Base-by-base conservation (phyloP, 2,888 invertebrate species). In the Drosophila falleni region DNA sequence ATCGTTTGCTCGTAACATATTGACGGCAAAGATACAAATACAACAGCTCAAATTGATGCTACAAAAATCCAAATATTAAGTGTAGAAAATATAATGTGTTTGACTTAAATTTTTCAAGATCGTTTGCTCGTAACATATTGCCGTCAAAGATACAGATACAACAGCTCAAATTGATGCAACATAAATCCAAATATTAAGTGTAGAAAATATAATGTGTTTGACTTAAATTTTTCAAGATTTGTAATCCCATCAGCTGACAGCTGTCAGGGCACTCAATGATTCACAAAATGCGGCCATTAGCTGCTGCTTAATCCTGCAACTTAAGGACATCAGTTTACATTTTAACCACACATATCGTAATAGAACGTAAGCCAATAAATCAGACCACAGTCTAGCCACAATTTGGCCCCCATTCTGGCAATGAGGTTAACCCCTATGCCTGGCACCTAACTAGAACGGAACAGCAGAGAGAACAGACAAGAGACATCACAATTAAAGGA, bases 401-500 rank as follows among this genome's bases (percentile, higher is more conserved):
- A 42, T 41, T 44, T 64, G 70, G 26, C 31, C 53, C 67, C 56
- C 58, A 35, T 37, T 50, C 37, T 50, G 68, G 37, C 51, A 69
- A 63, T 44, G 15, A 19, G 50, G 66, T 56, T 62, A 53, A 51
- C 16, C 75, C 23, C 47, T 19, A 29, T 16, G 41, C n/a, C 44
- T 26, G 55, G 35, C 50, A 50, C 46, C 41, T 6, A 53, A 23
- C 37, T 37, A 53, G 37, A 35, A 31, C 50, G 35, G 23, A 37
- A 42, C 15, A 42, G 51, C 53, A 44, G 37, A 33, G 15, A 41
- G 39, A 31, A 44, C 11, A 49, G 61, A 65, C 63, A 47, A 42
- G 49, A 29, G 58, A 78, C 68, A 74, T 65, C 66, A 68, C 78
- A 65, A 78, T 73, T 50, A 50, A 47, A n/a, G 37, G 49, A 31